Evolutionary conservation across 2,113 vertebrate species (phyloP).

Genomic region (Oreamnos americanus): DNA sequence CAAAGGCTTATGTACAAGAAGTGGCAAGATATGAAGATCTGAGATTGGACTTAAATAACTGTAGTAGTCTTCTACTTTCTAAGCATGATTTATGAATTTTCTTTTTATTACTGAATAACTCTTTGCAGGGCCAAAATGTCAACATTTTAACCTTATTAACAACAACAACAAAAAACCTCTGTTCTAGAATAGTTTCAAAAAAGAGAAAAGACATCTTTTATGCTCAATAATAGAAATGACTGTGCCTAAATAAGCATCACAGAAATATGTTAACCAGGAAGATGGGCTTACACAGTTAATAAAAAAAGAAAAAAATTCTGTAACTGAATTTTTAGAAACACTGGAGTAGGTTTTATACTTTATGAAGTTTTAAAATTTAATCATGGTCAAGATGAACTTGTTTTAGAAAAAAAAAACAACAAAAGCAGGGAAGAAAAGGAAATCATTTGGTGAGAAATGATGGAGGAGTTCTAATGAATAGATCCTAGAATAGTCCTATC

Average conservation of each 20-base stretch:
- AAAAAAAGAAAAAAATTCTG: not conserved
- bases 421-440: not conserved
- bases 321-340: not conserved
- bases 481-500: not conserved
- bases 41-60: not conserved
- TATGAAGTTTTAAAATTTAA: not conserved
- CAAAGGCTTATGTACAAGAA: not conserved
- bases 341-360: not conserved
- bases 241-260: not conserved
- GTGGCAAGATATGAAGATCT: not conserved
- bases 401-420: not conserved
- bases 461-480: not conserved
- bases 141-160: not conserved
- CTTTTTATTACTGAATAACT: not conserved
- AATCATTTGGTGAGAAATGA: not conserved
- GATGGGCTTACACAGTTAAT: not conserved
- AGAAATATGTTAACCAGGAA: not conserved
- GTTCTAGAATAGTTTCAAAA: not conserved
- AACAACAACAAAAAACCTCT: not conserved
- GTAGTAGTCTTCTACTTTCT: not conserved
- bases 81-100: not conserved
- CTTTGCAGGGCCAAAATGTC: not conserved
- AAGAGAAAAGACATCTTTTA: not conserved
- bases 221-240: not conserved
- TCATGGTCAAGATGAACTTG: not conserved